Conservation (phyloP, 2,113 vertebrate species). For the Pelmatolapia mariae region DNA sequence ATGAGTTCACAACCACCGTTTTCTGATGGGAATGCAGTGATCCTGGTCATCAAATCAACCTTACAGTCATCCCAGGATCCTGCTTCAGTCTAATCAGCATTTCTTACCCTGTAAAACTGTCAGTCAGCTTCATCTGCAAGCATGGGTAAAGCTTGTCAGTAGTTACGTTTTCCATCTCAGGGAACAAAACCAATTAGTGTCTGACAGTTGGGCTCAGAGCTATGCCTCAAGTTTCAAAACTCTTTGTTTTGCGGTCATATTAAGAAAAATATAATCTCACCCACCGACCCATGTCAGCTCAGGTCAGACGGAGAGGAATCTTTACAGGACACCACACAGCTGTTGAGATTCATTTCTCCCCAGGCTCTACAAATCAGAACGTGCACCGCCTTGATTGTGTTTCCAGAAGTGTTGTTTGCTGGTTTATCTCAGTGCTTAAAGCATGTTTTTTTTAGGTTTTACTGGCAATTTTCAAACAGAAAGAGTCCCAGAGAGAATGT, state of each 20-base stretch:
- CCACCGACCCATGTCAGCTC: background rate
- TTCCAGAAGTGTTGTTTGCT: background rate
- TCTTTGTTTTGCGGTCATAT: background rate
- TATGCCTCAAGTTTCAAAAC: background rate
- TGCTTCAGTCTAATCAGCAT: background rate
- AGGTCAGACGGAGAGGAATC: background rate
- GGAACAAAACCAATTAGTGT: constrained; percentile 34
- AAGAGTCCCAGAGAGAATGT: background rate
- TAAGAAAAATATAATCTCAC: background rate
- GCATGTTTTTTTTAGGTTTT: background rate
- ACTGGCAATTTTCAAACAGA: background rate
- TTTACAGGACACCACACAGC: background rate
- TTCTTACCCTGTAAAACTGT: background rate
- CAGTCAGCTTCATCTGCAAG: background rate
- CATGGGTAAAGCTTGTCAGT: background rate
- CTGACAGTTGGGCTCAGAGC: background rate
- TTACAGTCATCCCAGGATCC: background rate
- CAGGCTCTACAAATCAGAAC: background rate
- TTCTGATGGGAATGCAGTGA: background rate
- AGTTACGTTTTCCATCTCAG: background rate
- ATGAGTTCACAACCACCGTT: rapidly evolving
- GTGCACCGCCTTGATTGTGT: background rate
- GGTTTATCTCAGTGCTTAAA: background rate
- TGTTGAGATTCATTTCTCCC: background rate
- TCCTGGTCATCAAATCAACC: background rate